A percentile compares a stretch with the other conserved stretches of the same genome.
Conservation (phyloP, 1,140 invertebrate genomes). For the Drosophila triauraria region DNA sequence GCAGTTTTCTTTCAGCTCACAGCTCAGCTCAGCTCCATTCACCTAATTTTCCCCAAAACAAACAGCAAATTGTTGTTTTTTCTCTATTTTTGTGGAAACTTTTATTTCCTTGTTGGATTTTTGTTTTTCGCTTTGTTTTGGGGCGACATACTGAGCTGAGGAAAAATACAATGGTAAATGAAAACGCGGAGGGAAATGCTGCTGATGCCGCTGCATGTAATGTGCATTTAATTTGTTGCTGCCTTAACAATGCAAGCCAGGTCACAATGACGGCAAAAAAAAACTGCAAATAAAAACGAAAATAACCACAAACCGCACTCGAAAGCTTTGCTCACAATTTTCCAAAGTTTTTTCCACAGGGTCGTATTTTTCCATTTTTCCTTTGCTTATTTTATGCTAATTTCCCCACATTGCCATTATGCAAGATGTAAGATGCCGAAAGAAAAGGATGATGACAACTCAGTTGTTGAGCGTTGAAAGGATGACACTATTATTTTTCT, state of each 20-base stretch:
- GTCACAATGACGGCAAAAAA: constrained; percentile 11
- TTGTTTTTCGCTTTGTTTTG: constrained; percentile 14
- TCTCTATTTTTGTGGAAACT: constrained; percentile 34
- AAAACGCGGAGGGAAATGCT: constrained; percentile 38
- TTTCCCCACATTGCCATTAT: constrained; percentile 35
- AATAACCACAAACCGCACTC: constrained; percentile 29
- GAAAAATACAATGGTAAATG: constrained; percentile 33
- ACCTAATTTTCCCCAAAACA: constrained; percentile 62
- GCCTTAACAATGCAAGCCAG: constrained; percentile 35
- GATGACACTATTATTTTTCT: constrained; percentile 17
- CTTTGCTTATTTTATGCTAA: constrained; percentile 42
- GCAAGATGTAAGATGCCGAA: constrained; percentile 17
- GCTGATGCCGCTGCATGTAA: constrained; percentile 48
- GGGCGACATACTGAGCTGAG: constrained; percentile 54
- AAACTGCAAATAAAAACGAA: not conserved
- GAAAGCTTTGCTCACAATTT: constrained; percentile 29
- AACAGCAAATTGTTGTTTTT: constrained; percentile 25
- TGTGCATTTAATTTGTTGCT: constrained; percentile 71
- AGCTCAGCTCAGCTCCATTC: constrained; percentile 54
- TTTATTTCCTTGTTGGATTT: constrained; percentile 73
- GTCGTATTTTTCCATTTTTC: not conserved
- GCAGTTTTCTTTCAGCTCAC: constrained; percentile 24
- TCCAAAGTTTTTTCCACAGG: constrained; percentile 37
- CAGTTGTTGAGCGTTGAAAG: constrained; percentile 18
- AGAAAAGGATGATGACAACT: constrained; percentile 26